Conservation (phyloP, 2,888 invertebrate species). For the Pristionchus mayeri region DNA sequence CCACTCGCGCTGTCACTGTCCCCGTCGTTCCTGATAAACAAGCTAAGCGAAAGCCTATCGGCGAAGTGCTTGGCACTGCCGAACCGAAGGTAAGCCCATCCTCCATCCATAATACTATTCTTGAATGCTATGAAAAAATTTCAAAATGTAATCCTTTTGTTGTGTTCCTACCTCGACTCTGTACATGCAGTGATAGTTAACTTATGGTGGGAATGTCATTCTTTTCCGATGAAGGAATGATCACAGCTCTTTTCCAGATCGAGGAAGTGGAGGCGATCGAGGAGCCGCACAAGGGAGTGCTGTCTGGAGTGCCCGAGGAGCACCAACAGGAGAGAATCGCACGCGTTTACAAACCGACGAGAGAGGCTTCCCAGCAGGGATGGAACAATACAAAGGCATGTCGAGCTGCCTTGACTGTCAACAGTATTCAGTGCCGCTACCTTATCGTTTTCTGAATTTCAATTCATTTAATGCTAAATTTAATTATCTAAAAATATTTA, state of each 20-base stretch:
- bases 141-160: too few species aligned
- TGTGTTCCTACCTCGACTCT: too few species aligned
- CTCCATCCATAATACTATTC: too few species aligned
- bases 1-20: constrained; percentile 51
- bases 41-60: constrained; percentile 66
- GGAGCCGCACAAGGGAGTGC: not conserved
- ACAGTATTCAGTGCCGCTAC: too few species aligned
- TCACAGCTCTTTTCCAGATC: not conserved
- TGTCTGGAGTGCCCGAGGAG: constrained; percentile 16
- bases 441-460: too few species aligned
- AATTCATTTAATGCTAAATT: too few species aligned
- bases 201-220: too few species aligned
- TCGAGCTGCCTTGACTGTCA: too few species aligned
- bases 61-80: constrained; percentile 63
- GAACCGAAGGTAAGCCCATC: constrained; percentile 60
- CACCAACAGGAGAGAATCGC: constrained; percentile 54
- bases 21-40: constrained; percentile 62
- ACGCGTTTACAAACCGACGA: constrained; percentile 82
- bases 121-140: too few species aligned
- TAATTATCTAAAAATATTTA: too few species aligned
- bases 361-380: constrained; percentile 98
- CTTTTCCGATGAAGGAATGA: too few species aligned
- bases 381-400: constrained; percentile 87
- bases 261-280: not conserved
- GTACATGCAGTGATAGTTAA: too few species aligned